A percentile compares a stretch with the other conserved stretches of the same genome.
These are phyloP conservation scores for Stenopsyche tienmushanensis DNA, from an alignment of 1,140 invertebrate species.

Conservation along the genomic window DNA sequence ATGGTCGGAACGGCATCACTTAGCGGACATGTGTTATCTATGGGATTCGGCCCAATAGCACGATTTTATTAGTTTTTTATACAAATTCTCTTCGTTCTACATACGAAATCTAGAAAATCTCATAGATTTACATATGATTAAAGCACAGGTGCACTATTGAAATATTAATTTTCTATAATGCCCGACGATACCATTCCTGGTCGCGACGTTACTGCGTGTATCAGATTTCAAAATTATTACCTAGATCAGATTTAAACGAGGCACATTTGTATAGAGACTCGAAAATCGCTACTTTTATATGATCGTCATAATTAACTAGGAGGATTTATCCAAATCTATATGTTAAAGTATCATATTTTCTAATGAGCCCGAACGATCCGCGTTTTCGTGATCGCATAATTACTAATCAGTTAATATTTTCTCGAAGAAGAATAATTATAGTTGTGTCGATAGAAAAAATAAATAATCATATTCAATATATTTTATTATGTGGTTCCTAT, in stretches of 20 bases:
- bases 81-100: neutral
- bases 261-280: neutral
- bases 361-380: no score
- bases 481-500: no score
- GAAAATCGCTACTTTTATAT: conserved; percentile 2
- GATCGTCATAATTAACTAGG: neutral
- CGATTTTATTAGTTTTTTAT: conserved; percentile 26
- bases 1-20: neutral
- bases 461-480: no score
- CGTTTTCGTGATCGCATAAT: no score
- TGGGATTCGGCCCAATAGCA: conserved; percentile 13
- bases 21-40: neutral
- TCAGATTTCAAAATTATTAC: conserved; percentile 24
- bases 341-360: no score
- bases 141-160: conserved; percentile 25
- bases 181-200: neutral
- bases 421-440: no score
- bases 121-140: conserved; percentile 27
- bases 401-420: no score
- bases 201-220: neutral
- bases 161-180: conserved; percentile 29
- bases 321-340: conserved; percentile 3
- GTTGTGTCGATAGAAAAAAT: no score
- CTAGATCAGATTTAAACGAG: conserved; percentile 19
- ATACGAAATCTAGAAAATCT: conserved; percentile 3